phyloP scores from a whole-genome alignment of 2,888 invertebrate species.

The Ethmia dodecea region DNA sequence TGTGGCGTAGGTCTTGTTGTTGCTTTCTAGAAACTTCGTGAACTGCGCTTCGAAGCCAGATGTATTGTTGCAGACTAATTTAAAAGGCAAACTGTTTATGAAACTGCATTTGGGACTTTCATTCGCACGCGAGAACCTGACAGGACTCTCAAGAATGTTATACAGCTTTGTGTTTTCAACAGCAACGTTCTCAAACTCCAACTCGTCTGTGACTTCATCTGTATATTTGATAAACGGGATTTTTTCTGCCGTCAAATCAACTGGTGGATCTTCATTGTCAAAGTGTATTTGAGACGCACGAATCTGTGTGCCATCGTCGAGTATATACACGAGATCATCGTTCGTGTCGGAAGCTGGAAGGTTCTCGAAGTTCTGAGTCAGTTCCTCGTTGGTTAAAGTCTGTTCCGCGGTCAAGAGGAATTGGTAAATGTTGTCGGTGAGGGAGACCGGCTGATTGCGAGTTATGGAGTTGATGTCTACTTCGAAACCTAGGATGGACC shows the following conservation, averaged over 20 bases:
- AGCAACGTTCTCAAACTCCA: slow-evolving; percentile 23
- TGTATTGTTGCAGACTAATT: slow-evolving; percentile 53
- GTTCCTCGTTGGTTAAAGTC: slow-evolving; percentile 22
- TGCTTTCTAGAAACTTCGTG: slow-evolving; percentile 52
- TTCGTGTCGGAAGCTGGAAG: slow-evolving; percentile 28
- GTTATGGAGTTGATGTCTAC: slow-evolving; percentile 61
- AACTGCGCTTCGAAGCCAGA: slow-evolving; percentile 61
- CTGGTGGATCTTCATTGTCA: slow-evolving; percentile 59
- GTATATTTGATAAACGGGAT: slow-evolving; percentile 59
- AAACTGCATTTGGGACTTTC: slow-evolving; percentile 52
- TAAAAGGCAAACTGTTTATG: slow-evolving; percentile 56
- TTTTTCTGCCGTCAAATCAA: slow-evolving; percentile 54
- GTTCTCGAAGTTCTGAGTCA: slow-evolving; percentile 32
- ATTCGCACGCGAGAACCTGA: slow-evolving; percentile 37
- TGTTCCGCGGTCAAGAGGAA: slow-evolving; percentile 55
- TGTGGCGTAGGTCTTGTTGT: slow-evolving; percentile 36
- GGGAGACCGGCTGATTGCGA: slow-evolving; percentile 49
- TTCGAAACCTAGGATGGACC: slow-evolving; percentile 55
- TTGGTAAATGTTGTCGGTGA: slow-evolving; percentile 59
- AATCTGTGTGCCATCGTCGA: slow-evolving; percentile 68
- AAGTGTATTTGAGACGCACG: slow-evolving; percentile 69
- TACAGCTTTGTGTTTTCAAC: slow-evolving; percentile 39
- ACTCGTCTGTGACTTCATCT: slow-evolving; percentile 34
- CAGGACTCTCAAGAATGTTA: slow-evolving; percentile 56
- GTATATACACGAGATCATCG: slow-evolving; percentile 50